Evolutionary conservation across 2,113 vertebrate species (phyloP).

Genomic region (Orcinus orca): DNA sequence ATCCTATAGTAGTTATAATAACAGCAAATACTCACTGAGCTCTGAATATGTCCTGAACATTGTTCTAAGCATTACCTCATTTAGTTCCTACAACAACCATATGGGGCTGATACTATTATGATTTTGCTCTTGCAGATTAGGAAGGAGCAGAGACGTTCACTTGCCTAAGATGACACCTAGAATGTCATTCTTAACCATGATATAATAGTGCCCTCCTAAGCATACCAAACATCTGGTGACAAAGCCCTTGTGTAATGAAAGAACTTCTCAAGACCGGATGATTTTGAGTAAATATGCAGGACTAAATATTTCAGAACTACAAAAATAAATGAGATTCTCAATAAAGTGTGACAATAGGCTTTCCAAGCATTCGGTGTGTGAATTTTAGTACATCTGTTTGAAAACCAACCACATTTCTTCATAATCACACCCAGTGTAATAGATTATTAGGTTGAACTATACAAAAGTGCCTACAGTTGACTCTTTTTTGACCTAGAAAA

Average conservation of each 20-base stretch:
- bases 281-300: background rate
- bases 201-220: background rate
- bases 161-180: background rate
- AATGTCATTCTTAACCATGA: background rate
- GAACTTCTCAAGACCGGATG: background rate
- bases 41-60: background rate
- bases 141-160: background rate
- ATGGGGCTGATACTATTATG: background rate
- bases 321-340: slow-evolving; percentile 25
- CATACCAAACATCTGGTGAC: background rate
- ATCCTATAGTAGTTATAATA: background rate
- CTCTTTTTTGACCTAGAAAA: background rate
- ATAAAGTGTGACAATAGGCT: background rate
- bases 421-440: background rate
- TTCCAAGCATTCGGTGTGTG: background rate
- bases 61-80: background rate
- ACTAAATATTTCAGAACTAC: background rate
- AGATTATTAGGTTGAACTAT: background rate
- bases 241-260: background rate
- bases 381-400: background rate
- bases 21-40: background rate
- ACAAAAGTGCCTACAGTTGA: background rate
- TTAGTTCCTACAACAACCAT: background rate
- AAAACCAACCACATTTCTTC: slow-evolving; percentile 9
- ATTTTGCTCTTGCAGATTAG: background rate